Conservation (phyloP, 2,797 vertebrate species). For the Toxotes lorentzi region DNA sequence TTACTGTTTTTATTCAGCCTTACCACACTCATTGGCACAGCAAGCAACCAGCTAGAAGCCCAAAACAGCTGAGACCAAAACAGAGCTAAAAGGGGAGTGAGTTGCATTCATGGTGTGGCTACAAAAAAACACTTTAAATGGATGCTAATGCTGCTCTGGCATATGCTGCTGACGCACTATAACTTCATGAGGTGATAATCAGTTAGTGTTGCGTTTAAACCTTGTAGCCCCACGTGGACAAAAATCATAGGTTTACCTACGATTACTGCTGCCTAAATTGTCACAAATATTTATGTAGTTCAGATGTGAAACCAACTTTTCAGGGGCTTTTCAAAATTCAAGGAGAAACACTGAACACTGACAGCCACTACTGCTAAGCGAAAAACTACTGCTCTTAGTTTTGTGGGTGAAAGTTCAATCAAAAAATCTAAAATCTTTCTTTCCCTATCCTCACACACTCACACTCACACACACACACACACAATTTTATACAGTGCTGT, state of each 20-base stretch:
- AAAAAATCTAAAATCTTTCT: not conserved
- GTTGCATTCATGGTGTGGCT: not conserved
- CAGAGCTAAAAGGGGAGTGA: not conserved
- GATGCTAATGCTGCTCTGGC: not conserved
- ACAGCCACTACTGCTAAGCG: not conserved
- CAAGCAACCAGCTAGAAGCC: too few species aligned
- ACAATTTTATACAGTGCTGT: slow-evolving; percentile 21
- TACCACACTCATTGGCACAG: too few species aligned
- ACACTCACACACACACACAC: slow-evolving; percentile 7
- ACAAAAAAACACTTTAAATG: not conserved
- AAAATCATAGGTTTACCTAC: not conserved
- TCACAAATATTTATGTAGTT: not conserved
- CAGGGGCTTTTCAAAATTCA: not conserved
- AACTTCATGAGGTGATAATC: not conserved
- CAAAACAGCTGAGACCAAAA: not conserved
- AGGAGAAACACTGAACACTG: too few species aligned
- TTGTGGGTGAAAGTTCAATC: not conserved
- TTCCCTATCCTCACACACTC: not conserved
- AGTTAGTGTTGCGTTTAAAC: not conserved
- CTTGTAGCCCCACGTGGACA: too few species aligned
- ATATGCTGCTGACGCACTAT: not conserved
- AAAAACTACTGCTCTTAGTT: not conserved
- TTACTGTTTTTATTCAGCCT: too few species aligned
- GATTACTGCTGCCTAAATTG: not conserved
- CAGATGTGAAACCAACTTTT: not conserved